phyloP scores from a whole-genome alignment of 2,797 vertebrate species.

The Manis pentadactyla region DNA sequence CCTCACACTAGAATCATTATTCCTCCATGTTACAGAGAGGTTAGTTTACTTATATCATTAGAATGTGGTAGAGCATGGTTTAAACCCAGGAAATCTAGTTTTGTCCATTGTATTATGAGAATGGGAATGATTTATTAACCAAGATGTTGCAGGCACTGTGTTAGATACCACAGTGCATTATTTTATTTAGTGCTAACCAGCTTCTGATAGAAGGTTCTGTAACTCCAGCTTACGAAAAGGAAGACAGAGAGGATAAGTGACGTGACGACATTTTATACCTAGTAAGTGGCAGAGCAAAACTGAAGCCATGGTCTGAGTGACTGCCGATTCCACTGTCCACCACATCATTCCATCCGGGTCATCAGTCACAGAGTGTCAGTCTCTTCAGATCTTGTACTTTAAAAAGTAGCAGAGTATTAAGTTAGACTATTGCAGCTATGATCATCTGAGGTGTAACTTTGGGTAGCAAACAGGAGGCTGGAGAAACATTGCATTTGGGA shows the following conservation, averaged over 20 bases:
- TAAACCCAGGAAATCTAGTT: neutral
- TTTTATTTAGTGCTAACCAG: conserved; percentile 1
- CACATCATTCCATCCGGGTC: neutral
- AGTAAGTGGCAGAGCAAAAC: neutral
- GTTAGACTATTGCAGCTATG: neutral
- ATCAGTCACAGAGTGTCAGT: neutral
- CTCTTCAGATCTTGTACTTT: neutral
- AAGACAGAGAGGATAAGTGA: neutral
- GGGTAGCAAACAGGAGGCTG: neutral
- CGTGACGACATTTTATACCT: neutral
- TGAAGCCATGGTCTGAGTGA: neutral
- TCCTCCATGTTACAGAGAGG: neutral
- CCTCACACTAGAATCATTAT: neutral
- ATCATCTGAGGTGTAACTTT: neutral
- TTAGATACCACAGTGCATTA: neutral
- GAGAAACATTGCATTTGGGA: neutral
- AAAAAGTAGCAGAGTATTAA: neutral
- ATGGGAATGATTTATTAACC: neutral
- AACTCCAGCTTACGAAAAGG: neutral
- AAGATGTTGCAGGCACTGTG: neutral
- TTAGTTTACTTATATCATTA: neutral
- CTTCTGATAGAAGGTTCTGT: neutral
- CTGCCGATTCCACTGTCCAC: neutral
- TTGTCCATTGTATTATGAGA: neutral
- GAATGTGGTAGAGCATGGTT: neutral